phyloP scores from a whole-genome alignment of 2,113 vertebrate genomes.

The Scalopus aquaticus region DNA sequence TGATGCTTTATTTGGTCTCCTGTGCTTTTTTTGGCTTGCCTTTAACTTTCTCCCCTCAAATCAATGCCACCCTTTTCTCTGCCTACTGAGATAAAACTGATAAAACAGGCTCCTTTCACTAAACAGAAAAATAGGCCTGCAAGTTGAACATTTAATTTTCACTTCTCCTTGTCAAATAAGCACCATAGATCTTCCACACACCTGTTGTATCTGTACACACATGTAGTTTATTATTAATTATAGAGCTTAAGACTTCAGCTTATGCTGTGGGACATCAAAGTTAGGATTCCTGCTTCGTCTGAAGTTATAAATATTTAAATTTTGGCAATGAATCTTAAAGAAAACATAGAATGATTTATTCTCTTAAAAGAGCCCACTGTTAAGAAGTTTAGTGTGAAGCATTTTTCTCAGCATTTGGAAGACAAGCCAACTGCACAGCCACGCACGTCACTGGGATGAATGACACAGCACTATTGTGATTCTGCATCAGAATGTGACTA shows the following conservation, averaged over 20 bases:
- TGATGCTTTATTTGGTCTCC: neutral
- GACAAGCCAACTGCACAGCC: constrained; percentile 46
- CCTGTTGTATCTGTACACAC: constrained; percentile 43
- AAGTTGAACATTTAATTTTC: constrained; percentile 11
- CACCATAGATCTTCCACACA: constrained; percentile 1
- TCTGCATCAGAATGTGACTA: constrained; percentile 42
- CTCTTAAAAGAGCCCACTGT: constrained; percentile 57
- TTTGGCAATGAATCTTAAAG: constrained; percentile 66
- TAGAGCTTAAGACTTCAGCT: constrained; percentile 31
- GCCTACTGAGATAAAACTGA: neutral
- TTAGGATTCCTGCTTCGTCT: constrained; percentile 43
- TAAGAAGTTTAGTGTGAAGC: constrained; percentile 50
- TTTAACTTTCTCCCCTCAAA: neutral
- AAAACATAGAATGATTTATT: constrained; percentile 70
- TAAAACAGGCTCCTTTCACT: neutral
- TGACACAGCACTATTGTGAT: constrained; percentile 43
- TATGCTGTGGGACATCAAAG: constrained; percentile 37
- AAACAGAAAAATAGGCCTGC: neutral
- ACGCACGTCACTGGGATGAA: constrained; percentile 28
- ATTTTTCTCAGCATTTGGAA: constrained; percentile 53
- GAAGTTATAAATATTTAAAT: constrained; percentile 74
- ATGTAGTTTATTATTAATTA: constrained; percentile 49
- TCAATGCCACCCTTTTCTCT: neutral
- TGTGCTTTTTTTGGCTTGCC: neutral
- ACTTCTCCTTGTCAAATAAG: neutral